Evolutionary conservation across 1,140 invertebrate genomes (phyloP).

Genomic region (Microplitis demolitor): DNA sequence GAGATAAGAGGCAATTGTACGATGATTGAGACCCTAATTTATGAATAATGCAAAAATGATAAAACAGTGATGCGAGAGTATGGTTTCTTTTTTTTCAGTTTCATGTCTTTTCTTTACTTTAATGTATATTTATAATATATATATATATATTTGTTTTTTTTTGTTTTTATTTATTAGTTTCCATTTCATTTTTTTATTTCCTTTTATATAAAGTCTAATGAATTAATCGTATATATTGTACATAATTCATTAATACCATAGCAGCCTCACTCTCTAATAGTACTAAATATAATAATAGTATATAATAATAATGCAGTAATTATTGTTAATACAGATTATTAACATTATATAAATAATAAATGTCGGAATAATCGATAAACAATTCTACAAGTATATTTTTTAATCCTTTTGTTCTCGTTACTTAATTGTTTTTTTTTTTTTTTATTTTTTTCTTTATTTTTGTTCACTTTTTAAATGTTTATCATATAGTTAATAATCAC

Average conservation of each 20-base stretch:
- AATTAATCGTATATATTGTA: constrained; percentile 49
- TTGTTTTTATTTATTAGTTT: too few relatives aligned
- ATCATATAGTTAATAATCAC: constrained; percentile 59
- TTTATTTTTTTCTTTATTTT: constrained; percentile 34
- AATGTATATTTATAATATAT: too few relatives aligned
- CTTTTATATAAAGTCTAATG: constrained; percentile 55
- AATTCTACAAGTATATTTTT: constrained; percentile 19
- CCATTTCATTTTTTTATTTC: too few relatives aligned
- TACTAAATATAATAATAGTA: constrained; percentile 43
- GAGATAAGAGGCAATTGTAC: constrained; percentile 53
- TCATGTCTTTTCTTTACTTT: constrained; percentile 10
- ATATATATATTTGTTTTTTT: background rate
- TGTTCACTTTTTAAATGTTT: constrained; percentile 47
- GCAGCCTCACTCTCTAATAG: constrained; percentile 44
- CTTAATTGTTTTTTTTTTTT: constrained; percentile 39
- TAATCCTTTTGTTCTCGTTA: constrained; percentile 16
- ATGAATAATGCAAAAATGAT: constrained; percentile 30
- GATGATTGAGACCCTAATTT: constrained; percentile 35
- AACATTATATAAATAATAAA: constrained; percentile 33
- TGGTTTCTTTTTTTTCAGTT: constrained; percentile 34
- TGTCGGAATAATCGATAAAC: constrained; percentile 30
- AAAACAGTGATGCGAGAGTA: constrained; percentile 26
- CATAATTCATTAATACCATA: constrained; percentile 44
- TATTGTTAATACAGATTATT: constrained; percentile 34
- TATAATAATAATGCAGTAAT: constrained; percentile 35